A percentile compares a stretch with the other conserved stretches of the same genome.
Conservation (phyloP, 1,140 invertebrate genomes). For the Plutomurus gul region DNA sequence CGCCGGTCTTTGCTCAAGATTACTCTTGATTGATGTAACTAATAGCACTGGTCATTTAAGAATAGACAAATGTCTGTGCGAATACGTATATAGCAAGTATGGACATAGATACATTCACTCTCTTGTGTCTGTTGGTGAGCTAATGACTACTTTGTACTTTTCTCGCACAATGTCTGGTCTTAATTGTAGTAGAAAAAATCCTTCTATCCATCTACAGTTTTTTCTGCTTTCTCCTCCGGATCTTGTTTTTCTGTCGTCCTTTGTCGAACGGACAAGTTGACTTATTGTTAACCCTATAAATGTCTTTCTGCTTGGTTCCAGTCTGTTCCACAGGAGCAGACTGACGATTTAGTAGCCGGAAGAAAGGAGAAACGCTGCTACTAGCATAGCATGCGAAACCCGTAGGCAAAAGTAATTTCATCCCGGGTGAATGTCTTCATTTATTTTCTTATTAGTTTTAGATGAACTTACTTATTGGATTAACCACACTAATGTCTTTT, state of each 20-base stretch:
- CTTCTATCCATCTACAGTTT: neutral
- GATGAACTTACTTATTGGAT: neutral
- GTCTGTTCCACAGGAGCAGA: neutral
- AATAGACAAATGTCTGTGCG: too few species aligned
- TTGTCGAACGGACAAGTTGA: slow-evolving; percentile 19
- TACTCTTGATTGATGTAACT: neutral
- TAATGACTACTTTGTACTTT: too few species aligned
- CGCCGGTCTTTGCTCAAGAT: neutral
- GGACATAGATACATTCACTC: too few species aligned
- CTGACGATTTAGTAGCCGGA: neutral
- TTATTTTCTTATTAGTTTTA: slow-evolving; percentile 32
- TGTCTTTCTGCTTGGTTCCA: slow-evolving; percentile 7
- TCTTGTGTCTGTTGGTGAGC: too few species aligned
- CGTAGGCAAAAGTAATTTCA: slow-evolving; percentile 5
- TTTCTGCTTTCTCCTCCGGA: neutral
- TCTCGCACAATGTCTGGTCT: neutral
- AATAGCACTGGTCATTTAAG: slow-evolving; percentile 10
- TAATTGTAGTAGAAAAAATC: neutral
- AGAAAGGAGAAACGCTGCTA: neutral
- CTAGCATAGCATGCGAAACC: neutral
- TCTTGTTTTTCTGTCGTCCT: slow-evolving; percentile 1
- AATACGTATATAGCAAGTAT: too few species aligned
- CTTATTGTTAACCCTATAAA: slow-evolving; percentile 30
- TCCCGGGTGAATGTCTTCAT: neutral
- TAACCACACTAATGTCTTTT: neutral